Base-by-base conservation (phyloP, 2,888 invertebrate genomes). In the Lymantria dispar region DNA sequence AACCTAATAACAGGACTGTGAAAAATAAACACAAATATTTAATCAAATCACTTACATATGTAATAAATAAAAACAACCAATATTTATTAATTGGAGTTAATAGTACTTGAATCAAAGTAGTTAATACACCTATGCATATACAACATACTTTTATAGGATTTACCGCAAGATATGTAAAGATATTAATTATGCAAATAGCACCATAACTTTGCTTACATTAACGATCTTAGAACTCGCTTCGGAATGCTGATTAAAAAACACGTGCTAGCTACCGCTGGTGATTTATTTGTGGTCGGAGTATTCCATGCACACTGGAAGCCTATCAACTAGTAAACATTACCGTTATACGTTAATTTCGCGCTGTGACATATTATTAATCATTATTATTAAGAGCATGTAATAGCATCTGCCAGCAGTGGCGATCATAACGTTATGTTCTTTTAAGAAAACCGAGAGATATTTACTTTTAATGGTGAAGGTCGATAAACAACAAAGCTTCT, bases 141-240 rank as follows among this genome's bases (percentile, higher is more conserved):
- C 8, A 33, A 7, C 33, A 33, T 33, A 33, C 33, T 33, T 38
- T 12, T 38, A n/a, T 38, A 38, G 13, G 8, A 7, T 5, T 14
- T 22, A 40, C 14, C 7, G 22, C 29, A 31, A 48, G 45, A 50
- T 48, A 50, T 22, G 5, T 52, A 50, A 54, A 58, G 39, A 31
- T 54, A 66, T 64, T 56, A 66, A 62, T 64, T 66, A 66, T 66
- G 60, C 44, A 45, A 55, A 64, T 64, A 45, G 41, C 43, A 36
- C 52, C 43, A 52, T 55, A 47, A 52, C 53, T 60, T 55, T 43
- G 61, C 64, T 56, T 42, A 48, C 52, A 41, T 50, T 58, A 59
- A 49, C 52, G 56, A 53, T 50, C 43, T 31, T 44, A 54, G 41
- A 36, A 45, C 48, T 41, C 47, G 38, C 40, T n/a, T 31, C 14